Evolutionary conservation across 2,113 vertebrate genomes (phyloP), one percentile per base, ranked within the genome.

Genomic region (Tauraco erythrolophus): DNA sequence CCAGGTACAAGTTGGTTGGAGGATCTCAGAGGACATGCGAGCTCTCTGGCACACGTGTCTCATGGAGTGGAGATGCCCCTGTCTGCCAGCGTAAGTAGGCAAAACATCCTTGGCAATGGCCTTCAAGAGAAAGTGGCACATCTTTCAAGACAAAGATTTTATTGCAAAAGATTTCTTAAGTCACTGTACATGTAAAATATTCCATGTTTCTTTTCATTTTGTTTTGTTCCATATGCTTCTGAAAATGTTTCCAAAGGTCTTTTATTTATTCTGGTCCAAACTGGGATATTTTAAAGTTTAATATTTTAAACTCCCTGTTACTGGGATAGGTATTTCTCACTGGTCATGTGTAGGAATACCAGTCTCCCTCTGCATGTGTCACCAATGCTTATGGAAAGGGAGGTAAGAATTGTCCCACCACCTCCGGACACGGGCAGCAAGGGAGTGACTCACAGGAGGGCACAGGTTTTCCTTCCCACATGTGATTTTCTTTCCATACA

Each of bases 1-100:
- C 5, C 92, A 97, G 96, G 91, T 90, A 95, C 94, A 95, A 83
- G 83, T 1, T 97, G 88, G 66, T 86, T 21, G 96, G 96, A 76
- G 14, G 35, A 22, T 88, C 86, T 27, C 95, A 96, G 85, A 95
- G 96, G 37, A 92, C 69, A 2, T 97, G 96, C 3, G 66, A 96
- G 91, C 71, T 96, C 61, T 95, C 94, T 54, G 95, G 94, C 88
- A 74, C 61, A 9, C 10, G 0, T 2, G 92, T 96, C 62, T 68
- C 22, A 0, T 97, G 96, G 96, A 96, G 92, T 69, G 96, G 94
- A 45, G 85, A 90, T 25, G 57, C 88, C 94, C 96, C 96, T 30
- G 37, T 45, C 85, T 97, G 96, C 91, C 92, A 80, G 45, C 10
- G 96, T 97, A 76, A 97, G 95, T 96, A 79, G 53, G 30, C 37